phyloP scores from a whole-genome alignment of 2,797 vertebrate species.

The Pipistrellus pipistrellus region DNA sequence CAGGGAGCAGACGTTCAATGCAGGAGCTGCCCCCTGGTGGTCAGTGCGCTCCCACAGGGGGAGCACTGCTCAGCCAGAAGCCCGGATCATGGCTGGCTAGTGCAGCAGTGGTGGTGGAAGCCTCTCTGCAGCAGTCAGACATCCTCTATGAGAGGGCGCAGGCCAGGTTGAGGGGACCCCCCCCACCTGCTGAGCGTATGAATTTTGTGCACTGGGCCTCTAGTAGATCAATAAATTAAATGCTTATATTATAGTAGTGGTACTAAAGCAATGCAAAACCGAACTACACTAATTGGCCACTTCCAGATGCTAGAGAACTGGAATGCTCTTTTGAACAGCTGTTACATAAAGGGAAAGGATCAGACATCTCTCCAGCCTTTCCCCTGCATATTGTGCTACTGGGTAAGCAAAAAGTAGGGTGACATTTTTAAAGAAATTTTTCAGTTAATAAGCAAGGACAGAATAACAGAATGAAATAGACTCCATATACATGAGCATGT shows the following conservation, averaged over 20 bases:
- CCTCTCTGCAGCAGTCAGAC: too few relatives aligned
- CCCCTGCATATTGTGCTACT: neutral
- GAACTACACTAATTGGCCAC: neutral
- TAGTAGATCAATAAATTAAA: neutral
- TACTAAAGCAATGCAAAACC: neutral
- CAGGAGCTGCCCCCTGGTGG: too few relatives aligned
- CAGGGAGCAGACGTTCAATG: too few relatives aligned
- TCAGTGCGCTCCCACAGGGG: too few relatives aligned
- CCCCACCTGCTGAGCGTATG: too few relatives aligned
- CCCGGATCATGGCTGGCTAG: accelerated
- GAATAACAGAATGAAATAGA: neutral
- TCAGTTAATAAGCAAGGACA: neutral
- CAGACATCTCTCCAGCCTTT: neutral
- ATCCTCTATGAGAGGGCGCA: too few relatives aligned
- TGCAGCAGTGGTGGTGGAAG: too few relatives aligned
- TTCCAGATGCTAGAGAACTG: neutral
- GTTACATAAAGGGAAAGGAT: neutral
- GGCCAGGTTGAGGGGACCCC: too few relatives aligned
- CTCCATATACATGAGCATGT: neutral
- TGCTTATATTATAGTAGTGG: neutral
- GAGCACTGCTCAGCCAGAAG: too few relatives aligned
- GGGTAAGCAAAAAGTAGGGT: neutral
- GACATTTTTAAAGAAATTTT: neutral
- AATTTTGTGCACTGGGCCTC: too few relatives aligned
- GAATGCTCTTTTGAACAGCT: neutral